These are phyloP conservation scores for Lithodes maja DNA, from an alignment of 2,888 invertebrate species.

Conservation along the genomic window DNA sequence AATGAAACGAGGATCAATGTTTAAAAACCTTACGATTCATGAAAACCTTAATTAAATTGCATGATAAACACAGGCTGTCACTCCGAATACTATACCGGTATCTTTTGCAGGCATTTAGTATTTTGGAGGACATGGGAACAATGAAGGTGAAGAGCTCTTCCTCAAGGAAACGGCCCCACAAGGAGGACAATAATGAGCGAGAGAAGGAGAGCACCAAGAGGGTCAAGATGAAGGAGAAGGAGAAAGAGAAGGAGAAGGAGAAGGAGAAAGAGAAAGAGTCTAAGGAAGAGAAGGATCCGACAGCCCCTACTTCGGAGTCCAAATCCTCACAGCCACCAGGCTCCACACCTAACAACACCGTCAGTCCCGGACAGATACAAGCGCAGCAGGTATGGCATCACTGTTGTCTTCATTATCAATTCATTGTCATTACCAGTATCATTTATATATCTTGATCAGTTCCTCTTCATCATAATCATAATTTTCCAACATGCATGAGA, in stretches of 20 bases:
- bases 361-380: conserved; percentile 64
- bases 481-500: too few species aligned
- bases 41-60: too few species aligned
- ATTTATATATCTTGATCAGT: too few species aligned
- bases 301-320: conserved; percentile 6
- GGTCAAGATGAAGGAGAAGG: conserved; percentile 59
- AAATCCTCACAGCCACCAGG: conserved; percentile 34
- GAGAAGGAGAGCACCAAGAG: conserved; percentile 5
- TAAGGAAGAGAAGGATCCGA: conserved; percentile 57
- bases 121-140: conserved; percentile 58
- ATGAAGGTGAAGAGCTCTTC: conserved; percentile 63
- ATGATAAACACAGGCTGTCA: too few species aligned
- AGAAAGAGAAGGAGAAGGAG: conserved; percentile 66
- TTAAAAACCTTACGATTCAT: too few species aligned
- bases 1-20: too few species aligned
- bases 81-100: too few species aligned
- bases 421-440: too few species aligned
- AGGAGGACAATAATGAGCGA: not conserved
- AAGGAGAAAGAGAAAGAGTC: conserved; percentile 52
- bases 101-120: conserved; percentile 60
- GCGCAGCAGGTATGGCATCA: conserved; percentile 58
- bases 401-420: too few species aligned
- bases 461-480: too few species aligned
- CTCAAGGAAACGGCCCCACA: conserved; percentile 67
- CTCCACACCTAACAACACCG: conserved; percentile 44